Percentiles rank a stretch among this genome's conserved stretches.
phyloP scores from a whole-genome alignment of 2,797 vertebrate genomes.

The Glossophaga mutica region DNA sequence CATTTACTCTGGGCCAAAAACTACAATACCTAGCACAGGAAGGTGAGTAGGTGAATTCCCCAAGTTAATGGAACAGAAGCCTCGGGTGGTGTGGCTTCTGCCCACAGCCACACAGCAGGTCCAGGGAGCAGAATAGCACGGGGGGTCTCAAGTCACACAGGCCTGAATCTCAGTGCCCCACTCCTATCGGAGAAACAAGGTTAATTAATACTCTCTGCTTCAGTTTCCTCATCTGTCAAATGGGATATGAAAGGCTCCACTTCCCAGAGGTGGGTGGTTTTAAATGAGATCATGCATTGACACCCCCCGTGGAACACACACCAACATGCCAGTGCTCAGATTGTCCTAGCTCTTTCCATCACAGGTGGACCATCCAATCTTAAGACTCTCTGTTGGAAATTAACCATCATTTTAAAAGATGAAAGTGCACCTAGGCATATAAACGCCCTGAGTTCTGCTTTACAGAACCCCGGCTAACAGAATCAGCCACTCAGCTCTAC shows the following conservation, averaged over 20 bases:
- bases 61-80: neutral
- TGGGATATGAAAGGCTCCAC: neutral
- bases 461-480: neutral
- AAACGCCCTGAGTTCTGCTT: neutral
- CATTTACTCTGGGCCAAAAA: constrained; percentile 19
- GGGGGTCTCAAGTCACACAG: neutral
- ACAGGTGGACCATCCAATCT: neutral
- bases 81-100: neutral
- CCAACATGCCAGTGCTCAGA: neutral
- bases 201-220: neutral
- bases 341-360: neutral
- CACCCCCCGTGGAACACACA: neutral
- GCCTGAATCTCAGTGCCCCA: neutral
- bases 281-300: neutral
- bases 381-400: neutral
- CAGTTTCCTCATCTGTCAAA: constrained; percentile 13
- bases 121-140: neutral
- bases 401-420: neutral
- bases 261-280: neutral
- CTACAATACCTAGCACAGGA: neutral
- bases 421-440: neutral
- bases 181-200: neutral
- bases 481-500: neutral
- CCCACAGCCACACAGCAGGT: neutral
- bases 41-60: neutral